Base-by-base conservation (phyloP, 2,797 vertebrate genomes). In the Pristis pectinata region DNA sequence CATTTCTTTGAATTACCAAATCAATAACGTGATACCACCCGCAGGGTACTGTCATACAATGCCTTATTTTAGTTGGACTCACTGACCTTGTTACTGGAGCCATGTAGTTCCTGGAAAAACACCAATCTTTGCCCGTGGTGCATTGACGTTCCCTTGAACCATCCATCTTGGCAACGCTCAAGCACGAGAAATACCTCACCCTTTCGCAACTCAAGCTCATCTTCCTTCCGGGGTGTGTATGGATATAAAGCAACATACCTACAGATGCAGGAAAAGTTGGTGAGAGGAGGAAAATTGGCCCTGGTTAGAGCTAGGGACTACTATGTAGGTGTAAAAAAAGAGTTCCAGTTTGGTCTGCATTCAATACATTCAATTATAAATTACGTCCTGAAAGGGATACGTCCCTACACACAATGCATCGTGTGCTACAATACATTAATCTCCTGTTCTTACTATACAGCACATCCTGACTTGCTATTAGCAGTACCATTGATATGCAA, bases 71-170 rank as follows among this genome's bases (percentile, higher is more conserved):
- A 49, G 22, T 24, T 70, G 13, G 30, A 64, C 19, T 44, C 37
- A 76, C 70, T 22, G 95, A 99, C 99, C 99, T 99, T 96, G 98
- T 98, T 96, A 99, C 97, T 61, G 99, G 99, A 96, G 98, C 99
- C 97, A 99, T 99, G 34, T 99, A 99, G 97, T 99, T 99, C 95
- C 99, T 99, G 99, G 99, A 96, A 99, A 99, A 94, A 99, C 99
- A 74, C 99, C 99, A 0, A 99, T 99, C n/a, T 97, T 99, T 99
- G 96, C 98, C 99, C 0, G 99, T 99, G n/a, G 95, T 99, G 99
- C 98, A 99, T 99, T 76, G 99, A 99, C 3, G 98, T 99, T 95
- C 99, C 99, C 96, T 99, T 99, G 97, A 99, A 99, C 99, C 99
- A 99, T 96, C 99, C 99, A 34, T 99, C 99, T 95, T 99, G 99